Evolutionary conservation across 2,888 invertebrate species (phyloP), one percentile per base, ranked within the genome.

Genomic region (Corythucha ciliata): DNA sequence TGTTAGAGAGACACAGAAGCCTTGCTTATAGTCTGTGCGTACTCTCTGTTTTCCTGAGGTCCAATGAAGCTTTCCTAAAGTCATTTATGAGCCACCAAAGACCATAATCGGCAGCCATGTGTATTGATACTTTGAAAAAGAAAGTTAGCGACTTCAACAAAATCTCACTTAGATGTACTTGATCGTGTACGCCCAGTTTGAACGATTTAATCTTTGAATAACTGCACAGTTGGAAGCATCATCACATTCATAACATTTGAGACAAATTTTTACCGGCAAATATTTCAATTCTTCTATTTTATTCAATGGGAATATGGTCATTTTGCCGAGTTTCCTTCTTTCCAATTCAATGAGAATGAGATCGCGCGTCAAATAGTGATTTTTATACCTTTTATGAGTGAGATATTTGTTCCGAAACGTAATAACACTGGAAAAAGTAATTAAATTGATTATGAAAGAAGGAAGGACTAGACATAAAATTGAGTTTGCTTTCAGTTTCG

Each of bases 91-190:
- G 71, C 82, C 86, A 86, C 65, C 76, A 88, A 0, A 91, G 68
- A 20, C 80, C 76, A 65, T 83, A 87, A 67, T 92, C 91, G 2
- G 80, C 76, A 18, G 78, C 68, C 64, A 91, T 79, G 62, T 86
- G 82, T 39, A 81, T 77, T 22, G 76, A 67, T 12, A 89, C 70
- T 64, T 90, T 87, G 52, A 85, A 69, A 0, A 79, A 76, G 0
- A 82, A 77, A 14, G 81, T 70, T 0, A 74, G 61, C 65, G 88
- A 8, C 18, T 55, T 52, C 14, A 54, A 40, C 14, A 50, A 40
- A 7, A 55, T 54, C 25, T 46, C 50, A 2, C 57, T 48, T 29
- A 60, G 33, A 14, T 39, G 21, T 8, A 18, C 36, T 6, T 60
- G 59, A 56, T 71, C 71, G 5, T 46, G 48, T 16, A 42, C 51